phyloP scores from a whole-genome alignment of 1,140 invertebrate genomes.

The Oryzaephilus surinamensis region DNA sequence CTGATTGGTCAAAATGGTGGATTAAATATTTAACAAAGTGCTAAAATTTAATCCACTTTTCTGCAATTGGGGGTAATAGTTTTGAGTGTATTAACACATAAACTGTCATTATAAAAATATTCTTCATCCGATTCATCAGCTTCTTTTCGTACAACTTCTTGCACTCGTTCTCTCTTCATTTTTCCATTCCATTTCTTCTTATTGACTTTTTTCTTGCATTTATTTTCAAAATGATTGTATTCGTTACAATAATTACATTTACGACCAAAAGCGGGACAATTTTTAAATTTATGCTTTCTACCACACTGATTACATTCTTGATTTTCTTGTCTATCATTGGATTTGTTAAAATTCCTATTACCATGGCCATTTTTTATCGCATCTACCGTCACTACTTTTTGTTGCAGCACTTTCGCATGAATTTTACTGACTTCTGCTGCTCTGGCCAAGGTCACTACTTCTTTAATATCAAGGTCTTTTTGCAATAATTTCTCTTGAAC shows the following conservation, averaged over 20 bases:
- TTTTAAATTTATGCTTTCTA: not conserved
- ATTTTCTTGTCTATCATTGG: not conserved
- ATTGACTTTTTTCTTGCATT: conserved; percentile 1
- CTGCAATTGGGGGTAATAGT: too few relatives aligned
- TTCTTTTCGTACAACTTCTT: too few relatives aligned
- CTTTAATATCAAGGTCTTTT: not conserved
- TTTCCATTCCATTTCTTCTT: too few relatives aligned
- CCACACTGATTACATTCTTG: not conserved
- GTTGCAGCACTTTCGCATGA: not conserved
- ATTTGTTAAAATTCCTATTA: too few relatives aligned
- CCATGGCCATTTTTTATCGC: not conserved
- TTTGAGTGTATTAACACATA: not conserved
- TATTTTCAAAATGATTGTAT: conserved; percentile 1
- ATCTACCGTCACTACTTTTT: not conserved
- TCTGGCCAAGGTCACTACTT: not conserved
- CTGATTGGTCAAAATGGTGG: too few relatives aligned
- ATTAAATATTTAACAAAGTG: too few relatives aligned
- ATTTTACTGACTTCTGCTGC: not conserved
- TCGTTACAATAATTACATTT: conserved; percentile 1
- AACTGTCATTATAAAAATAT: not conserved
- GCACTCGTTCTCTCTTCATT: too few relatives aligned
- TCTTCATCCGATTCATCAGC: not conserved
- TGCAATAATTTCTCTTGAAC: not conserved
- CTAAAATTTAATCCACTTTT: too few relatives aligned
- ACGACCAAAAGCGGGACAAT: not conserved